Evolutionary conservation across 2,113 vertebrate genomes (phyloP), one percentile per base, ranked within the genome.

Genomic region (Pygoscelis antarcticus): DNA sequence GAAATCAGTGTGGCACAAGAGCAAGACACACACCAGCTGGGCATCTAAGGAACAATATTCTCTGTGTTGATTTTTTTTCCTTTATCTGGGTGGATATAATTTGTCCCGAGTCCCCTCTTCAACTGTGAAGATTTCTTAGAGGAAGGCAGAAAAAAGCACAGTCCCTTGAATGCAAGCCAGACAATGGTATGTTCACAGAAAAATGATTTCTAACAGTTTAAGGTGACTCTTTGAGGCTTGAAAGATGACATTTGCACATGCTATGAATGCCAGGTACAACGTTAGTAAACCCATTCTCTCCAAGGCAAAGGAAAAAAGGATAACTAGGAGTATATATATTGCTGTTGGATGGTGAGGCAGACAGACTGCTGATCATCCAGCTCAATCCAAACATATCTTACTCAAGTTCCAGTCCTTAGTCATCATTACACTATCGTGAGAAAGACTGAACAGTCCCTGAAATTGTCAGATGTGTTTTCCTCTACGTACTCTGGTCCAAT

Each of bases 331-430:
- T 38, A 20, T 4, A 2, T 38, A 38, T 9, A 32, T 32, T 32
- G n/a, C 6, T 57, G 11, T 51, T 77, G 34, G 20, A 42, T 49
- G 29, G 6, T 14, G 83, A 86, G 16, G 46, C 2, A 40, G 25
- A 20, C 7, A 32, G 36, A 32, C 9, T 64, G 3, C 13, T 40
- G 29, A 23, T 86, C 13, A 68, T 29, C 15, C 62, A 80, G 23
- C 12, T 69, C 0, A 0, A 38, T 79, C 18, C 21, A 76, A 66
- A 54, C 0, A 1, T 18, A 11, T 71, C 20, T 64, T 68, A 20
- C 6, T 55, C 10, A 9, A 57, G 13, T 69, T 74, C 21, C 55
- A 62, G 27, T 42, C 26, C 14, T 64, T 16, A 38, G 27, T 7
- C 6, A 15, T 36, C 26, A 6, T 11, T 58, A 42, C 13, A 40